These are phyloP conservation scores for Platyura marginata DNA, from an alignment of 1,140 invertebrate species.

Conservation along the genomic window DNA sequence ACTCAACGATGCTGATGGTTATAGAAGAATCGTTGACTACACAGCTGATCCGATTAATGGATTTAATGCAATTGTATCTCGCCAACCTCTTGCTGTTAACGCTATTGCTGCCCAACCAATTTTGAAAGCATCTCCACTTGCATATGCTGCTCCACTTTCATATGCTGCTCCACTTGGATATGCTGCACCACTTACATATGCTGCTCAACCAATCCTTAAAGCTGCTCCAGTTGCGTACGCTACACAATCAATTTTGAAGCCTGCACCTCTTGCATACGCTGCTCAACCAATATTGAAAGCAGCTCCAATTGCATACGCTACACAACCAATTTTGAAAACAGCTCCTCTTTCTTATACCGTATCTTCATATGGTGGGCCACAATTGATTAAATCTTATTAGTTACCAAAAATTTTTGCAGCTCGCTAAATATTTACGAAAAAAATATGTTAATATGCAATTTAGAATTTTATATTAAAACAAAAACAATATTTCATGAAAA, in stretches of 20 bases:
- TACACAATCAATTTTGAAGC: too few relatives aligned
- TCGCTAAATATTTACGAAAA: too few relatives aligned
- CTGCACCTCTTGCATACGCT: slow-evolving; percentile 14
- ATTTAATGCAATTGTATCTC: slow-evolving; percentile 30
- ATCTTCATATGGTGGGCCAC: too few relatives aligned
- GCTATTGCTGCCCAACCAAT: slow-evolving; percentile 7
- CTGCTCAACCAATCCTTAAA: not conserved
- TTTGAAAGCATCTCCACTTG: not conserved
- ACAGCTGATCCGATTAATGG: slow-evolving; percentile 25
- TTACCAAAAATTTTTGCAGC: too few relatives aligned
- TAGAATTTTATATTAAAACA: too few relatives aligned
- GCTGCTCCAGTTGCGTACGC: too few relatives aligned
- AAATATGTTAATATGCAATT: too few relatives aligned
- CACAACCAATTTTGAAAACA: too few relatives aligned
- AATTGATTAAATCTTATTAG: too few relatives aligned
- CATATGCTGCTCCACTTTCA: not conserved
- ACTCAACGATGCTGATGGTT: slow-evolving; percentile 25
- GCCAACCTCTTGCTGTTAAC: slow-evolving; percentile 12
- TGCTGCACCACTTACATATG: not conserved
- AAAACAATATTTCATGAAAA: too few relatives aligned
- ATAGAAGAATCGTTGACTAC: slow-evolving; percentile 22
- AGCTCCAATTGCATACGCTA: too few relatives aligned
- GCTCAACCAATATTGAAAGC: slow-evolving; percentile 13
- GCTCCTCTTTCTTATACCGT: slow-evolving; percentile 15
- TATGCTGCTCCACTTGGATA: not conserved